Percentiles rank a stretch among this genome's conserved stretches.
Conservation (phyloP, 2,888 invertebrate species). For the Hololepta plana region DNA sequence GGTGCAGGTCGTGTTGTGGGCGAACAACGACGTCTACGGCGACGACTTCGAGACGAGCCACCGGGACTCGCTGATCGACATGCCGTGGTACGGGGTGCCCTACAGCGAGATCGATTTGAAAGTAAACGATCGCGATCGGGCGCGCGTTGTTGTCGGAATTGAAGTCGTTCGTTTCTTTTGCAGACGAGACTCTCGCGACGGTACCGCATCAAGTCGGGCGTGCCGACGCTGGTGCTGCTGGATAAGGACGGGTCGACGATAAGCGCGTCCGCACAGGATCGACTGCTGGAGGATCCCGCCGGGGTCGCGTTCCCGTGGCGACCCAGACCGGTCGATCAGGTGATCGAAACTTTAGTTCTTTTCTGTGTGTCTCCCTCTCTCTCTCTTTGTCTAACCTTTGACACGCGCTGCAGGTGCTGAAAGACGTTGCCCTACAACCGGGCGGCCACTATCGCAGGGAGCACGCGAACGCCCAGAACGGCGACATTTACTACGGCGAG, state of each 20-base stretch:
- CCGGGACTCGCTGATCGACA: conserved; percentile 37
- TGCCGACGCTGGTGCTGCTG: conserved; percentile 55
- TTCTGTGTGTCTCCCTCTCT: too few relatives aligned
- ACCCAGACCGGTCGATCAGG: conserved; percentile 45
- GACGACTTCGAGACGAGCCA: conserved; percentile 51
- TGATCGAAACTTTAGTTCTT: too few relatives aligned
- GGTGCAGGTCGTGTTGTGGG: conserved; percentile 53
- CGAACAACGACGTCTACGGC: conserved; percentile 40
- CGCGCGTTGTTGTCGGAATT: too few relatives aligned
- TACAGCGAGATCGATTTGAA: conserved; percentile 52
- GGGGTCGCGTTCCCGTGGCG: conserved; percentile 61
- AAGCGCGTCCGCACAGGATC: conserved; percentile 35
- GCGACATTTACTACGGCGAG: conserved; percentile 29
- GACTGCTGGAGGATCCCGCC: conserved; percentile 49
- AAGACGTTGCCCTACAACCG: conserved; percentile 28
- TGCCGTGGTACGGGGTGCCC: conserved; percentile 55
- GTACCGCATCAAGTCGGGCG: conserved; percentile 57
- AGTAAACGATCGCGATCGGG: too few relatives aligned
- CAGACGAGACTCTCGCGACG: conserved; percentile 61
- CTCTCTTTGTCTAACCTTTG: too few relatives aligned
- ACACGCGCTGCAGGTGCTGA: conserved; percentile 23
- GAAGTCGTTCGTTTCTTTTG: conserved; percentile 13
- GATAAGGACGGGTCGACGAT: conserved; percentile 50
- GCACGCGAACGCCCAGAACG: conserved; percentile 13
- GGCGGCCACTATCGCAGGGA: conserved; percentile 20